These are phyloP conservation scores for Panonychus citri DNA, from an alignment of 1,140 invertebrate species.

Conservation along the genomic window DNA sequence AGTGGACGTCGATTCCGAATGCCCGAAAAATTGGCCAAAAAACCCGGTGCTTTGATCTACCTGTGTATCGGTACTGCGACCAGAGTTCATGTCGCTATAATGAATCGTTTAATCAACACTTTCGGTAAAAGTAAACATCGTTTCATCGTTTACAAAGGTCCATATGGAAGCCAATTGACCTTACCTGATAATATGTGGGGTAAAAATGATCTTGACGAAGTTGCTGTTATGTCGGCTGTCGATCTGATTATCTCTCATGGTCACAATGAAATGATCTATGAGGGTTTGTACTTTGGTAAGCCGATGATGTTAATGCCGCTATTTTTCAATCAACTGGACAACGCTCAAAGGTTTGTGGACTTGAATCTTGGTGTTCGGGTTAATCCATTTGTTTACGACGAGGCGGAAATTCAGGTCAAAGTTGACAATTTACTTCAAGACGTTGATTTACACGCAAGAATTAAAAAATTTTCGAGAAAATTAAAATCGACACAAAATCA, in stretches of 20 bases:
- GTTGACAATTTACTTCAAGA: too few species aligned
- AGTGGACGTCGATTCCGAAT: background rate
- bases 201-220: slow-evolving; percentile 1
- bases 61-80: slow-evolving; percentile 8
- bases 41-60: slow-evolving; percentile 5
- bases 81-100: slow-evolving; percentile 13
- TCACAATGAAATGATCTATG: slow-evolving; percentile 9
- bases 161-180: slow-evolving; percentile 1
- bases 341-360: slow-evolving; percentile 6
- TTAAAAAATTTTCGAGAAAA: too few species aligned
- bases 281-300: background rate
- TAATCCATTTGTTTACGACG: slow-evolving; percentile 3
- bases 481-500: too few species aligned
- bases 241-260: slow-evolving; percentile 10
- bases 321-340: slow-evolving; percentile 9
- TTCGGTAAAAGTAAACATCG: background rate
- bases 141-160: slow-evolving; percentile 8
- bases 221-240: background rate
- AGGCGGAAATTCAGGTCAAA: too few species aligned
- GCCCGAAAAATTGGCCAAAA: background rate
- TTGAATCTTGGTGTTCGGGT: background rate
- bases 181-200: slow-evolving; percentile 13
- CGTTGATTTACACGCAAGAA: too few species aligned
- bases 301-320: slow-evolving; percentile 1
- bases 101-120: slow-evolving; percentile 3